Percentiles rank a stretch among this genome's conserved stretches.
Evolutionary conservation across 2,888 invertebrate species (phyloP).

Genomic region (Pristionchus mayeri): DNA sequence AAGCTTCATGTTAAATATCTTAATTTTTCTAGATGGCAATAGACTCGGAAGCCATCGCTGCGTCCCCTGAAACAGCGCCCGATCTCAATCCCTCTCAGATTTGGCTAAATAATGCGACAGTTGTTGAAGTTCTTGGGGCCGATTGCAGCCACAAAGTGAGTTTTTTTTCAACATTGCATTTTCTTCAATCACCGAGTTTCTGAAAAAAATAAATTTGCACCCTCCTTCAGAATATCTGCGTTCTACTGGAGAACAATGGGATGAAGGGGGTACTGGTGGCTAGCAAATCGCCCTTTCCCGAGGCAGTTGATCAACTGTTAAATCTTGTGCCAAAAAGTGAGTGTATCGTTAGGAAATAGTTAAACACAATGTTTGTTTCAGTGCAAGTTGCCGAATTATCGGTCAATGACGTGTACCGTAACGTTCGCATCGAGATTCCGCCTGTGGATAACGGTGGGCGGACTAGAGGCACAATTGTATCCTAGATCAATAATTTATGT

Average conservation of each 20-base stretch:
- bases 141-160: conserved; percentile 67
- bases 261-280: conserved; percentile 68
- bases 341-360: neutral
- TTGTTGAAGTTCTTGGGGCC: conserved; percentile 68
- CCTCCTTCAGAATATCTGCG: conserved; percentile 61
- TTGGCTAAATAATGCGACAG: conserved; percentile 54
- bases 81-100: conserved; percentile 25
- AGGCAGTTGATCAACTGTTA: conserved; percentile 54
- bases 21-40: neutral
- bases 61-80: neutral
- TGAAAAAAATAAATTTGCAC: neutral
- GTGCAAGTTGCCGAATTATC: conserved; percentile 56
- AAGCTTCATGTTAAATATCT: neutral
- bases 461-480: neutral
- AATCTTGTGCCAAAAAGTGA: conserved; percentile 21
- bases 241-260: conserved; percentile 65
- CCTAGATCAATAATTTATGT: neutral
- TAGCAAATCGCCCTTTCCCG: conserved; percentile 70
- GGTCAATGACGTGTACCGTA: conserved; percentile 72
- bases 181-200: neutral
- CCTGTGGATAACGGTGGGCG: conserved; percentile 2
- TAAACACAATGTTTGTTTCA: neutral
- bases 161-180: neutral
- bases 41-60: neutral
- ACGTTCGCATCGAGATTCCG: conserved; percentile 54